phyloP scores from a whole-genome alignment of 2,888 invertebrate species.

The Yponomeuta cagnagella region DNA sequence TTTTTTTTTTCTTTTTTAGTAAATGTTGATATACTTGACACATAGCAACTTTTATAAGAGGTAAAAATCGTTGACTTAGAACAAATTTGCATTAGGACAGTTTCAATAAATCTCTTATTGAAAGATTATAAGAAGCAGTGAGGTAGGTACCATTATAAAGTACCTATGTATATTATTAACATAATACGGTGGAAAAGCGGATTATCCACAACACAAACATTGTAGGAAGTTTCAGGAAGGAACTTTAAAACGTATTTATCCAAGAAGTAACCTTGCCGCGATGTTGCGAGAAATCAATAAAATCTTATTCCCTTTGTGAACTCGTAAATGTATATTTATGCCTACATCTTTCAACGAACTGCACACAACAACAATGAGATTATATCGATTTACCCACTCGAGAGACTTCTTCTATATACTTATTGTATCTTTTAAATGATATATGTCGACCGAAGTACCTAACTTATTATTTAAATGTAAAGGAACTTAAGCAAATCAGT shows the following conservation, averaged over 20 bases:
- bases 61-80: neutral
- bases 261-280: conserved; percentile 33
- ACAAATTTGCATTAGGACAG: neutral
- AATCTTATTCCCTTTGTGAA: conserved; percentile 20
- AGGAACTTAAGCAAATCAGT: conserved; percentile 8
- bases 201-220: conserved; percentile 31
- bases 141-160: neutral
- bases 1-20: neutral
- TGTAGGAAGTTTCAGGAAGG: conserved; percentile 27
- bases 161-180: neutral
- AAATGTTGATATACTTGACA: neutral
- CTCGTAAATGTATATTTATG: neutral
- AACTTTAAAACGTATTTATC: conserved; percentile 34
- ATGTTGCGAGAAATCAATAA: conserved; percentile 30
- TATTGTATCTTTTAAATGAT: too few relatives aligned
- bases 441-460: too few relatives aligned
- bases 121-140: neutral
- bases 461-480: neutral
- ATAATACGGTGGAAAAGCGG: neutral
- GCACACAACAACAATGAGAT: neutral
- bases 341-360: neutral
- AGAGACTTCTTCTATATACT: neutral
- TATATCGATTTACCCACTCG: neutral
- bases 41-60: neutral
- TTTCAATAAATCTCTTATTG: neutral